Percentiles rank a stretch among this genome's conserved stretches.
Evolutionary conservation across 2,797 vertebrate species (phyloP).

Genomic region (Moxostoma hubbsi): DNA sequence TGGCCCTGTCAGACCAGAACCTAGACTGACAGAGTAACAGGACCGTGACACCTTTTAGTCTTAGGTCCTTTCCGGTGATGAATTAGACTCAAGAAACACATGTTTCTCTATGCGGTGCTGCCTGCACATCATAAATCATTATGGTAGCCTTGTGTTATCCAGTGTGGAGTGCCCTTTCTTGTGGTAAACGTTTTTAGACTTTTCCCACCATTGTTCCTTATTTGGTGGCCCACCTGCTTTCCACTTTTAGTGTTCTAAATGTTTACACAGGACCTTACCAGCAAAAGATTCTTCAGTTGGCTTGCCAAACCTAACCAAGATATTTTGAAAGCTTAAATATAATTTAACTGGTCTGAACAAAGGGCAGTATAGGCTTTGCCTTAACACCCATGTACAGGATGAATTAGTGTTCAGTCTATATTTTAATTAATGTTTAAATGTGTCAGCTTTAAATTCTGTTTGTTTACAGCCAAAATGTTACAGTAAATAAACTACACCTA

Average conservation of each 20-base stretch:
- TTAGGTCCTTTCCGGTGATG: slow-evolving; percentile 24
- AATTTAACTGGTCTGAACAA: slow-evolving; percentile 16
- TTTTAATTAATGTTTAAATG: slow-evolving; percentile 38
- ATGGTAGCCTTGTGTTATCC: slow-evolving; percentile 22
- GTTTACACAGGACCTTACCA: slow-evolving; percentile 53
- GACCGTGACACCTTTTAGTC: slow-evolving; percentile 1
- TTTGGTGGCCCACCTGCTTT: slow-evolving; percentile 57
- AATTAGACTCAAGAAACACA: slow-evolving; percentile 23
- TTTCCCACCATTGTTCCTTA: slow-evolving; percentile 54
- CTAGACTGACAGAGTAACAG: too few species aligned
- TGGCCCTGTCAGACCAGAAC: too few species aligned
- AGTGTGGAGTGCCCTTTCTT: slow-evolving; percentile 29
- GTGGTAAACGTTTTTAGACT: slow-evolving; percentile 47
- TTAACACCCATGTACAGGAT: slow-evolving; percentile 29
- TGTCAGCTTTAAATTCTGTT: slow-evolving; percentile 32
- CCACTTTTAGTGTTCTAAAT: slow-evolving; percentile 42
- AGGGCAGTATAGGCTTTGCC: background rate
- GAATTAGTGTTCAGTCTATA: background rate
- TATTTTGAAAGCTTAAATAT: slow-evolving; percentile 9
- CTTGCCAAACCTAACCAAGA: slow-evolving; percentile 46
- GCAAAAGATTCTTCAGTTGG: slow-evolving; percentile 51
- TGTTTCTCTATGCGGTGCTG: slow-evolving; percentile 39
- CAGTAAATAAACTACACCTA: slow-evolving; percentile 42
- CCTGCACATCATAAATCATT: slow-evolving; percentile 50
- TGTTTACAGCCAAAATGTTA: slow-evolving; percentile 21